phyloP scores from a whole-genome alignment of 2,888 invertebrate genomes.

The Herminia tarsipennalis region DNA sequence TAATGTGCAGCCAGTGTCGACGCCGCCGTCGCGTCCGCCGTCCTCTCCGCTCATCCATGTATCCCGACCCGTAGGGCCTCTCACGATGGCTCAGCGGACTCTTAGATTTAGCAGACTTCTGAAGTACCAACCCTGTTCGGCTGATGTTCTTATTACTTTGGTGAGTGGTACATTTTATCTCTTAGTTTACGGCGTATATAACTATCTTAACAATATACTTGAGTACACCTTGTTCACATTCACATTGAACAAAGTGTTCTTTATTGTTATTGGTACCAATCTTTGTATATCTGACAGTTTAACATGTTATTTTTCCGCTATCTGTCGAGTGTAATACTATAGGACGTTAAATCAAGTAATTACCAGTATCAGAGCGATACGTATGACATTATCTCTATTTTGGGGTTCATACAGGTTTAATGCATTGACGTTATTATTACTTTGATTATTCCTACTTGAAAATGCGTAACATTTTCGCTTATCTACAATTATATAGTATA shows the following conservation, averaged over 20 bases:
- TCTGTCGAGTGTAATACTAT: constrained; percentile 30
- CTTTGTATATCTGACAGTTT: too few species aligned
- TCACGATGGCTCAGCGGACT: constrained; percentile 89
- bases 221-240: too few species aligned
- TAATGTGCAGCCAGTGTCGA: constrained; percentile 74
- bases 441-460: too few species aligned
- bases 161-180: constrained; percentile 59
- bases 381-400: constrained; percentile 18
- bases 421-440: too few species aligned
- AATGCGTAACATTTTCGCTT: too few species aligned
- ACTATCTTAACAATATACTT: too few species aligned
- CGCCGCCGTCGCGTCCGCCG: constrained; percentile 72
- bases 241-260: too few species aligned
- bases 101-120: constrained; percentile 88
- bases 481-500: too few species aligned
- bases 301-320: constrained; percentile 8
- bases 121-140: constrained; percentile 87
- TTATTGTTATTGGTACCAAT: too few species aligned
- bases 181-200: background rate
- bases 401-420: constrained; percentile 11
- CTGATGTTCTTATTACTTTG: constrained; percentile 75
- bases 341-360: constrained; percentile 26
- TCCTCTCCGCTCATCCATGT: constrained; percentile 76
- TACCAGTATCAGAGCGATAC: constrained; percentile 14
- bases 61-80: constrained; percentile 79